phyloP scores from a whole-genome alignment of 2,888 invertebrate species.

The Cheiracanthium punctorium region DNA sequence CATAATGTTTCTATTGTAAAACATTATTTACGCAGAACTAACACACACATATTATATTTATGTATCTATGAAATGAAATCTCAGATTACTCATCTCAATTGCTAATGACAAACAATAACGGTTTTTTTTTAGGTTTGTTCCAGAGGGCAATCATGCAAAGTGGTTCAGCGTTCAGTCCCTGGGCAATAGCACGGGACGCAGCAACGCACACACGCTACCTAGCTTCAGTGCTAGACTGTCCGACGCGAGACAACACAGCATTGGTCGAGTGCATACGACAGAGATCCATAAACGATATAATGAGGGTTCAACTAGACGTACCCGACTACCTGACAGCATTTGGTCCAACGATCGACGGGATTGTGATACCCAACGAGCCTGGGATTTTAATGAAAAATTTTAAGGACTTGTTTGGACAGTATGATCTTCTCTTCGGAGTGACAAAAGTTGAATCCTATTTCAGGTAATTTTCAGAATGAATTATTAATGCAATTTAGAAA shows the following conservation, averaged over 20 bases:
- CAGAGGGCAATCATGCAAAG: slow-evolving; percentile 85
- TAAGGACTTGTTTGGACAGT: slow-evolving; percentile 75
- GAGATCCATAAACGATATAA: slow-evolving; percentile 82
- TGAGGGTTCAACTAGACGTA: slow-evolving; percentile 58
- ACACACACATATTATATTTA: no score
- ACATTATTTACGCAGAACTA: no score
- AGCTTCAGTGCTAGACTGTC: slow-evolving; percentile 81
- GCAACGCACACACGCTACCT: slow-evolving; percentile 76
- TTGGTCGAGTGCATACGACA: slow-evolving; percentile 90
- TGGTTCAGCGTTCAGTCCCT: slow-evolving; percentile 87
- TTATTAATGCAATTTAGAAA: no score
- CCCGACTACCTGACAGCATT: slow-evolving; percentile 90
- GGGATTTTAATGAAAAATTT: slow-evolving; percentile 73
- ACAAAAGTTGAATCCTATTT: slow-evolving; percentile 87
- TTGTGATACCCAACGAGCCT: slow-evolving; percentile 86
- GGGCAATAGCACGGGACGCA: slow-evolving; percentile 84
- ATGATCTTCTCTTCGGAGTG: slow-evolving; percentile 73
- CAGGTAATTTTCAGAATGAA: slow-evolving; percentile 66
- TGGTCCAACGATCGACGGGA: slow-evolving; percentile 96
- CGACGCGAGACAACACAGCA: slow-evolving; percentile 80
- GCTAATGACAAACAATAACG: no score
- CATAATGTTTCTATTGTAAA: no score
- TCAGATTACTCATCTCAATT: no score
- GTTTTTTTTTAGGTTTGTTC: slow-evolving; percentile 81
- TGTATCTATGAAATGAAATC: no score